Conservation (phyloP, 2,113 vertebrate species). For the Ammodytes marinus region DNA sequence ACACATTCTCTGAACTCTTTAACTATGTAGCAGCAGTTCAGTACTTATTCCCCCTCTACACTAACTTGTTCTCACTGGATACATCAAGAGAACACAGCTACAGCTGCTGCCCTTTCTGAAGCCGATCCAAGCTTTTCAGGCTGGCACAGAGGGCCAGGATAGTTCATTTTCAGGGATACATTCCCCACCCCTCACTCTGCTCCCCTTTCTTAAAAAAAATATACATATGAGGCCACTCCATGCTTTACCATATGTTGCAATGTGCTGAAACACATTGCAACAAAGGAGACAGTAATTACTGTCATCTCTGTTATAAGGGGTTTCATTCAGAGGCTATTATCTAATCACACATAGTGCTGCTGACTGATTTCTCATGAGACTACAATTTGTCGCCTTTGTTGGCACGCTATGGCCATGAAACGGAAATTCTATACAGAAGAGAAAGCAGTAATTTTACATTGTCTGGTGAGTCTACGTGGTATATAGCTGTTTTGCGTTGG, state of each 20-base stretch:
- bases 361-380: slow-evolving; percentile 20
- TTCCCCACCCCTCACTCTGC: neutral
- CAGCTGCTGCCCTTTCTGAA: neutral
- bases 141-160: neutral
- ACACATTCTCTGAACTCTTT: slow-evolving; percentile 39
- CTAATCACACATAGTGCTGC: neutral
- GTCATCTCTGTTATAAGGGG: neutral
- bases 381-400: slow-evolving; percentile 5
- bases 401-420: slow-evolving; percentile 18
- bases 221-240: neutral
- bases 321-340: slow-evolving; percentile 18
- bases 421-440: slow-evolving; percentile 36
- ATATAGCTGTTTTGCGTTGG: slow-evolving; percentile 10
- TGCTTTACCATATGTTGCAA: neutral
- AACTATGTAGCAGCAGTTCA: slow-evolving; percentile 41
- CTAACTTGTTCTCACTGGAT: slow-evolving; percentile 25
- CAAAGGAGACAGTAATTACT: neutral
- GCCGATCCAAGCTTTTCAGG: neutral
- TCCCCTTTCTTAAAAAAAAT: slow-evolving; percentile 17
- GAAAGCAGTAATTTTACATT: slow-evolving; percentile 22
- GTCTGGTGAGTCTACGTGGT: slow-evolving; percentile 4
- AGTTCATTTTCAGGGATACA: neutral
- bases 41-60: neutral
- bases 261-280: slow-evolving; percentile 9
- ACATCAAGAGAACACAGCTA: slow-evolving; percentile 14